These are phyloP conservation scores for Mythimna vitellina DNA, from an alignment of 2,888 invertebrate species.

Conservation along the genomic window DNA sequence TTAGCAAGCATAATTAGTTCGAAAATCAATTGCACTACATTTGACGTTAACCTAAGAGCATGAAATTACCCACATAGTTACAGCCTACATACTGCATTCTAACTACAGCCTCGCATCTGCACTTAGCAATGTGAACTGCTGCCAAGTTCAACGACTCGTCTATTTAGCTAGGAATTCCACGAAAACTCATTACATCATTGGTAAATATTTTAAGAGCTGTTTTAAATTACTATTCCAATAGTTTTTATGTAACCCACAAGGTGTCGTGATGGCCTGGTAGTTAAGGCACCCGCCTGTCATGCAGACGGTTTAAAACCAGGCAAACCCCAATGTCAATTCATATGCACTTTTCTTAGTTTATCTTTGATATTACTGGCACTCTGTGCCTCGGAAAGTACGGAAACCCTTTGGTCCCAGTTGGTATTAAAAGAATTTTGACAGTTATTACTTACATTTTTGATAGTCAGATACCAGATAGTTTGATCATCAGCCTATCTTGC, in stretches of 20 bases:
- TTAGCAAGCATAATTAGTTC: not conserved
- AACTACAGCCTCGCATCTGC: constrained; percentile 19
- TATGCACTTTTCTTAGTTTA: no score
- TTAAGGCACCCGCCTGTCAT: no score
- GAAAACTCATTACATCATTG: not conserved
- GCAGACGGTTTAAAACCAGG: no score
- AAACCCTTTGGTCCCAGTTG: no score
- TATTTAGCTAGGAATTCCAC: constrained; percentile 1
- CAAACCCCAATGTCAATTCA: no score
- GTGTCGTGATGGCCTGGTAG: no score
- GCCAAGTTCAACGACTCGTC: constrained; percentile 32
- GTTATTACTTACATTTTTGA: no score
- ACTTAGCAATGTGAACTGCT: constrained; percentile 28
- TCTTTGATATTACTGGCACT: no score
- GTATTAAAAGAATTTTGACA: no score
- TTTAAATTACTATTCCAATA: not conserved
- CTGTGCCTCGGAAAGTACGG: no score
- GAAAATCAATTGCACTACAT: not conserved
- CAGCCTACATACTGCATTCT: not conserved
- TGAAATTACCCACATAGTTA: not conserved
- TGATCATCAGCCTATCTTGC: no score
- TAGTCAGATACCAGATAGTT: no score
- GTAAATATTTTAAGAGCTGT: not conserved
- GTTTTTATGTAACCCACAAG: constrained; percentile 2
- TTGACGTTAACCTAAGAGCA: not conserved